phyloP scores from a whole-genome alignment of 2,888 invertebrate species.

The Mythimna ferrago region DNA sequence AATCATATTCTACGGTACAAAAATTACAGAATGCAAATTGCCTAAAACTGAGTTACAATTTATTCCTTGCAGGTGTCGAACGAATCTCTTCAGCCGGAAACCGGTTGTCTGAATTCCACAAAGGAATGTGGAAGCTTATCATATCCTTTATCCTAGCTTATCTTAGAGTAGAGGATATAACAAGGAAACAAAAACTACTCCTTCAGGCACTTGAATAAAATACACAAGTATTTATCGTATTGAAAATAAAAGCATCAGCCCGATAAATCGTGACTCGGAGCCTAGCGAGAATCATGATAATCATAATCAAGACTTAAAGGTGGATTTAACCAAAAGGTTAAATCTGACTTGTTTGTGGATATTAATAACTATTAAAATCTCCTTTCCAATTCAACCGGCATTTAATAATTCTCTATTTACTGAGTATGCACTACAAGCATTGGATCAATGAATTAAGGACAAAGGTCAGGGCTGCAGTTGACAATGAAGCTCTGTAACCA shows the following conservation, averaged over 20 bases:
- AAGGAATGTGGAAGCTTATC: no score
- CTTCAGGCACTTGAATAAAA: neutral
- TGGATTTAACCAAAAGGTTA: slow-evolving; percentile 16
- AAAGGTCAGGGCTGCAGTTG: slow-evolving; percentile 35
- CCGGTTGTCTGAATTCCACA: no score
- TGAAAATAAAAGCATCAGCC: slow-evolving; percentile 18
- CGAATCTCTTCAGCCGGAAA: no score
- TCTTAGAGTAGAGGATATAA: neutral
- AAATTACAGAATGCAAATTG: no score
- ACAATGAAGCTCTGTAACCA: slow-evolving; percentile 38
- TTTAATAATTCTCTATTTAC: slow-evolving; percentile 3
- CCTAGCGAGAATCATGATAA: slow-evolving; percentile 3
- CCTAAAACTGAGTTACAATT: no score
- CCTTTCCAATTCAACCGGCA: neutral
- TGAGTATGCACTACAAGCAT: slow-evolving; percentile 1
- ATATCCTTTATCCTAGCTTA: no score
- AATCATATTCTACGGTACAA: no score
- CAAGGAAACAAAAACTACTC: neutral
- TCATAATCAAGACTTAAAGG: neutral
- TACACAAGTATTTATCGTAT: neutral
- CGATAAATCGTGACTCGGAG: slow-evolving; percentile 3
- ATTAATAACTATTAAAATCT: neutral
- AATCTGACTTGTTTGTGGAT: neutral
- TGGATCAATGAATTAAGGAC: slow-evolving; percentile 30
- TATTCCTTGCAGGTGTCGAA: no score